phyloP scores from a whole-genome alignment of 2,888 invertebrate genomes.

The Agrotis segetum region DNA sequence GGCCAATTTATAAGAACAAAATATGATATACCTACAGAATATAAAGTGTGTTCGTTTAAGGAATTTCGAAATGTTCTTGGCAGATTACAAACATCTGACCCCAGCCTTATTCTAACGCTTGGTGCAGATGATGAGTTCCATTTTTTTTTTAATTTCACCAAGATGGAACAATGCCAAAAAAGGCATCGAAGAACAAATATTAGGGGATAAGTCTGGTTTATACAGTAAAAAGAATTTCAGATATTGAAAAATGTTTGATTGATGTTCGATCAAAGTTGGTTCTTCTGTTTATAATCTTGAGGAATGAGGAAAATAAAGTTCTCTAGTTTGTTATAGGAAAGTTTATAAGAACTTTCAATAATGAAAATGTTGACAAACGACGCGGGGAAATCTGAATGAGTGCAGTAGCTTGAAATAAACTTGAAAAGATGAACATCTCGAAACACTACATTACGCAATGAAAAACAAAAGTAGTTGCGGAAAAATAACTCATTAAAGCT shows the following conservation, averaged over 20 bases:
- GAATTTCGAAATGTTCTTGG: conserved; percentile 31
- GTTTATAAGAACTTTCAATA: no score
- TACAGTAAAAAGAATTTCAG: conserved; percentile 17
- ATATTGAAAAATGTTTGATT: conserved; percentile 53
- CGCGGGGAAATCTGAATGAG: neutral
- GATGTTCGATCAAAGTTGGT: conserved; percentile 32
- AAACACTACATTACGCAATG: conserved; percentile 25
- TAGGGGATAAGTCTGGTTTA: conserved; percentile 20
- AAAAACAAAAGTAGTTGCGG: conserved; percentile 24
- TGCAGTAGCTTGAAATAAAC: neutral
- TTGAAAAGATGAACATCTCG: neutral
- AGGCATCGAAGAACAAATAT: conserved; percentile 58
- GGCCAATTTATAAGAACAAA: conserved; percentile 17
- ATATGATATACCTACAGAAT: conserved; percentile 9
- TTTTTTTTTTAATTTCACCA: conserved; percentile 61
- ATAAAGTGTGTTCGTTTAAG: conserved; percentile 16
- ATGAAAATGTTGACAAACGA: neutral
- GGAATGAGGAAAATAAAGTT: conserved; percentile 21
- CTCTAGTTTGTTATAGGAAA: neutral
- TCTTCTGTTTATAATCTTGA: conserved; percentile 24
- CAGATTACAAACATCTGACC: conserved; percentile 49
- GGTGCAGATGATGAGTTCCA: conserved; percentile 54
- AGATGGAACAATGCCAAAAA: conserved; percentile 63
- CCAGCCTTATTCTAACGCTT: conserved; percentile 39
- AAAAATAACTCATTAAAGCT: conserved; percentile 51